A percentile compares a stretch with the other conserved stretches of the same genome.
These are phyloP conservation scores for Chironomus riparius DNA, from an alignment of 2,888 invertebrate species.

Conservation along the genomic window DNA sequence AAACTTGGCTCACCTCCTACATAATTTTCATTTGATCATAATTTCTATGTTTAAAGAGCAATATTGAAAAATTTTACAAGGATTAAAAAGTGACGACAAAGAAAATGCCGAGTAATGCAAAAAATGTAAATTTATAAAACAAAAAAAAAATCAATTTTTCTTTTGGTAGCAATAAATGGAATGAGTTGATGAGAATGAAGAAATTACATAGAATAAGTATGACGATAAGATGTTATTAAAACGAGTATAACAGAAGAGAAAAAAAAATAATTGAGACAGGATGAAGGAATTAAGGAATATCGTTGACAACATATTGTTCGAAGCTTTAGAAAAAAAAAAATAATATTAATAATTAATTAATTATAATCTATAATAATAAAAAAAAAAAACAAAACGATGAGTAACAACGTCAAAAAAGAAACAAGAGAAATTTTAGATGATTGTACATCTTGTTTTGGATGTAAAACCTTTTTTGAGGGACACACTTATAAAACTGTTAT, in stretches of 20 bases:
- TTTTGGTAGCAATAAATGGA: neutral
- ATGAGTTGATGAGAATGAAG: neutral
- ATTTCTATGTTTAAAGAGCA: too few relatives aligned
- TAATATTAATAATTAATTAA: neutral
- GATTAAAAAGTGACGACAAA: too few relatives aligned
- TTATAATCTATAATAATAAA: neutral
- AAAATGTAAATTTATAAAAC: too few relatives aligned
- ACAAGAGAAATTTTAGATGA: neutral
- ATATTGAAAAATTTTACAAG: too few relatives aligned
- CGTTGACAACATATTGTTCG: neutral
- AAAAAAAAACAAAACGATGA: too few relatives aligned
- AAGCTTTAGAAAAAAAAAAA: neutral
- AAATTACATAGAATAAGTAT: neutral
- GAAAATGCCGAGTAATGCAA: too few relatives aligned
- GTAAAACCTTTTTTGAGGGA: neutral
- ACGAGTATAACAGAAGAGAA: neutral
- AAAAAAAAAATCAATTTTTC: neutral
- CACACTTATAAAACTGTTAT: neutral
- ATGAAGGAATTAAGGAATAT: neutral
- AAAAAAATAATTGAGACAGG: neutral
- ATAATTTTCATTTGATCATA: too few relatives aligned
- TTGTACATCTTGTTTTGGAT: neutral
- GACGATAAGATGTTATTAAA: too few relatives aligned
- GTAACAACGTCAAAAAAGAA: neutral
- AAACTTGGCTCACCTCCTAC: too few relatives aligned